Conservation (phyloP, 2,888 invertebrate genomes). For the Dyspetes luteomarginatus region DNA sequence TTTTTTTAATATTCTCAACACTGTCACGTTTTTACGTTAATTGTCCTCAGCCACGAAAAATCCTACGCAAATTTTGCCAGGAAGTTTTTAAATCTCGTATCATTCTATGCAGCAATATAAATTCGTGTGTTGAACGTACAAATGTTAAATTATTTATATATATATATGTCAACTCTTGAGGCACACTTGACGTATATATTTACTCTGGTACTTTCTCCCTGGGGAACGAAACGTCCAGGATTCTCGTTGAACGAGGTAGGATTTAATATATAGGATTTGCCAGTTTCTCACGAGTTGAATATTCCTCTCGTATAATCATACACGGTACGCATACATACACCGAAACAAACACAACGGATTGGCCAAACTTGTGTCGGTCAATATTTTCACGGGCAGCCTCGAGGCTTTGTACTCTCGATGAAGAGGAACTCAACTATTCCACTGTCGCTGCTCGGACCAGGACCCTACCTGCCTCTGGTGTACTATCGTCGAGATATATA, state of each 20-base stretch:
- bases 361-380: conserved; percentile 30
- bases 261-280: conserved; percentile 1
- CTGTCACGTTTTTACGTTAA: too few species aligned
- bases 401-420: conserved; percentile 22
- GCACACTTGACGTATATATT: background rate
- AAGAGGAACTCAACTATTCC: conserved; percentile 4
- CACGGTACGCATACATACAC: background rate
- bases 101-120: background rate
- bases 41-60: too few species aligned
- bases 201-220: background rate
- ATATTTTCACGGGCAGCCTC: conserved; percentile 42
- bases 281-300: conserved; percentile 21
- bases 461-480: background rate
- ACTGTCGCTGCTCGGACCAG: background rate
- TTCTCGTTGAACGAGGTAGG: conserved; percentile 1
- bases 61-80: too few species aligned
- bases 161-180: background rate
- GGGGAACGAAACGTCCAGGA: background rate
- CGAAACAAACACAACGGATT: conserved; percentile 11
- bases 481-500: too few species aligned
- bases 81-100: background rate
- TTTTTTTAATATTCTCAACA: too few species aligned
- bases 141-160: too few species aligned
- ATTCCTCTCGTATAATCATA: background rate
- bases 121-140: background rate